Evolutionary conservation across 2,797 vertebrate species (phyloP).

Genomic region (Liasis olivaceus): DNA sequence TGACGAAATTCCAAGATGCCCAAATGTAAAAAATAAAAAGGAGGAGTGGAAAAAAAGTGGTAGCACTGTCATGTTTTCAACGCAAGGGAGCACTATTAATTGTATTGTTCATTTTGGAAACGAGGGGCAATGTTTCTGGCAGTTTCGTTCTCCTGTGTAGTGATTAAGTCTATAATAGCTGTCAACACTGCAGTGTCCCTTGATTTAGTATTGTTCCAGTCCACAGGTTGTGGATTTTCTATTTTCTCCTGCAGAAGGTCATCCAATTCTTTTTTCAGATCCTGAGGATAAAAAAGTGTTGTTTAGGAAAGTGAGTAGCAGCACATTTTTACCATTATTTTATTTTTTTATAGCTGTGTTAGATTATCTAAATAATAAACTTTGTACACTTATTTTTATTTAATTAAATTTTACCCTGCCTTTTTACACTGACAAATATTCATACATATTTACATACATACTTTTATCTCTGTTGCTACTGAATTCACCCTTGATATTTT

Average conservation of each 20-base stretch:
- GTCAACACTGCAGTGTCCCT: conserved; percentile 94
- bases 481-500: background rate
- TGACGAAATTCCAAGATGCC: conserved; percentile 36
- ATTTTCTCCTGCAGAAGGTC: conserved; percentile 92
- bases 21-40: conserved; percentile 24
- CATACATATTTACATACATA: background rate
- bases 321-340: background rate
- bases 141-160: conserved; percentile 87
- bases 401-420: background rate
- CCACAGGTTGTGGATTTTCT: conserved; percentile 87
- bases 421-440: background rate
- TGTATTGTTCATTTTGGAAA: conserved; percentile 66
- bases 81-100: conserved; percentile 58
- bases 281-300: conserved; percentile 70
- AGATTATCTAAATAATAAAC: background rate
- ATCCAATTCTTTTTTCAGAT: conserved; percentile 89
- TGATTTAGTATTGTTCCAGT: conserved; percentile 85
- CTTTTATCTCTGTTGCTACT: background rate
- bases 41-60: background rate
- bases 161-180: conserved; percentile 96
- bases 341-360: background rate
- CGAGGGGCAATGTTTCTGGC: conserved; percentile 68
- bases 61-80: conserved; percentile 1
- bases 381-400: background rate
- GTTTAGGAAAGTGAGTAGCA: background rate